Conservation (phyloP, 2,888 invertebrate genomes). For the Lochmaea capreae region DNA sequence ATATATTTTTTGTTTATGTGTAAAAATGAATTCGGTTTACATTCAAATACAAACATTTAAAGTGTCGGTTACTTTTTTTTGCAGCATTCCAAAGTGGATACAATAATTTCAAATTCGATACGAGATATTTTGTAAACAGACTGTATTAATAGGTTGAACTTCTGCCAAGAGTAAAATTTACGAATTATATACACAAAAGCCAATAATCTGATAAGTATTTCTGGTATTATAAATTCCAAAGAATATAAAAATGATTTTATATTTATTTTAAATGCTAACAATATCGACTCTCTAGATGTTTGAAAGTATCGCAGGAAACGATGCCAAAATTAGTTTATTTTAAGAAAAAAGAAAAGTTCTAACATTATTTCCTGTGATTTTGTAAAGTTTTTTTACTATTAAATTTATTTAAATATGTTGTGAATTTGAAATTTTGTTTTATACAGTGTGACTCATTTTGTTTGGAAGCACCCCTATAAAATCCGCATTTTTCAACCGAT, state of each 20-base stretch:
- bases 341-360: neutral
- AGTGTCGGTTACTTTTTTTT: neutral
- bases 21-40: slow-evolving; percentile 37
- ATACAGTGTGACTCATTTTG: no score
- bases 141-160: slow-evolving; percentile 30
- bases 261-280: slow-evolving; percentile 20
- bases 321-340: neutral
- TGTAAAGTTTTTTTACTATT: slow-evolving; percentile 23
- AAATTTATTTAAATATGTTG: neutral
- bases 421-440: neutral
- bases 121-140: slow-evolving; percentile 20
- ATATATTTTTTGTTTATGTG: neutral
- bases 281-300: slow-evolving; percentile 6
- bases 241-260: slow-evolving; percentile 19
- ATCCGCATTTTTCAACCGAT: no score
- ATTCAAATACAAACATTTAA: slow-evolving; percentile 11
- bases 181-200: slow-evolving; percentile 25
- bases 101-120: slow-evolving; percentile 17
- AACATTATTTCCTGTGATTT: slow-evolving; percentile 18
- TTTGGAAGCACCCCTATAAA: no score
- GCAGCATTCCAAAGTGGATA: slow-evolving; percentile 10
- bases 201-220: slow-evolving; percentile 25
- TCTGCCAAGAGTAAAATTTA: slow-evolving; percentile 29
- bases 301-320: slow-evolving; percentile 35
- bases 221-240: slow-evolving; percentile 12